phyloP scores from a whole-genome alignment of 2,113 vertebrate genomes.

The Puntigrus tetrazona region DNA sequence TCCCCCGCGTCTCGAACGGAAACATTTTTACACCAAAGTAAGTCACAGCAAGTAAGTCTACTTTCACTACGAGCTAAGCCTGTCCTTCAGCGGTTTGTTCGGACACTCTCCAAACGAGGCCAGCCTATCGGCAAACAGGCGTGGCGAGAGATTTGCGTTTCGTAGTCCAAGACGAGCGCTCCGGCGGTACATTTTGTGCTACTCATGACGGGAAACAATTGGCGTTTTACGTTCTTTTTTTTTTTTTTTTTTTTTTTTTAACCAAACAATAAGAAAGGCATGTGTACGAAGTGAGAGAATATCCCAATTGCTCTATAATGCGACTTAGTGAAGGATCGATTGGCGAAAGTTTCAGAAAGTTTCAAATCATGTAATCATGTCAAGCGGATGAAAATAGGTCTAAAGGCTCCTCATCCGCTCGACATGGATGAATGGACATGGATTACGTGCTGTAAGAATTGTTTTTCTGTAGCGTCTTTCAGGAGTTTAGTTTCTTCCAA shows the following conservation, averaged over 20 bases:
- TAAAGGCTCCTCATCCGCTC: background rate
- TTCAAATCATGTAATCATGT: too few relatives aligned
- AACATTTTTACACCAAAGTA: slow-evolving; percentile 86
- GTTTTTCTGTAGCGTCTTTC: background rate
- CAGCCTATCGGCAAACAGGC: slow-evolving; percentile 45
- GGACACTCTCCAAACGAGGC: slow-evolving; percentile 74
- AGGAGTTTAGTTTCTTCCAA: background rate
- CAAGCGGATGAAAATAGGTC: background rate
- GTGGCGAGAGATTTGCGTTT: background rate
- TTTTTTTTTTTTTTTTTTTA: too few relatives aligned
- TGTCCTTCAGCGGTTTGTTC: slow-evolving; percentile 88
- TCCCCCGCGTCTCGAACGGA: slow-evolving; percentile 63
- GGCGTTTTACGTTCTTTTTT: background rate
- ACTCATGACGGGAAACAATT: background rate
- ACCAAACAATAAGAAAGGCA: background rate
- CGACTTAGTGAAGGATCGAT: background rate
- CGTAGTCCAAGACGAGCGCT: background rate
- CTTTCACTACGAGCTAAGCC: slow-evolving; percentile 77
- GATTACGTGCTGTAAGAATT: background rate
- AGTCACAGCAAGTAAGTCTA: slow-evolving; percentile 92
- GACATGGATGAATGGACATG: too few relatives aligned
- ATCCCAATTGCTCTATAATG: background rate
- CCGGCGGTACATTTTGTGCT: background rate
- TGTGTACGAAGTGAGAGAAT: background rate
- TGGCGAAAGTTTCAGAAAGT: too few relatives aligned